These are phyloP conservation scores for Melanotus villosus DNA, from an alignment of 2,888 invertebrate species.

Conservation along the genomic window DNA sequence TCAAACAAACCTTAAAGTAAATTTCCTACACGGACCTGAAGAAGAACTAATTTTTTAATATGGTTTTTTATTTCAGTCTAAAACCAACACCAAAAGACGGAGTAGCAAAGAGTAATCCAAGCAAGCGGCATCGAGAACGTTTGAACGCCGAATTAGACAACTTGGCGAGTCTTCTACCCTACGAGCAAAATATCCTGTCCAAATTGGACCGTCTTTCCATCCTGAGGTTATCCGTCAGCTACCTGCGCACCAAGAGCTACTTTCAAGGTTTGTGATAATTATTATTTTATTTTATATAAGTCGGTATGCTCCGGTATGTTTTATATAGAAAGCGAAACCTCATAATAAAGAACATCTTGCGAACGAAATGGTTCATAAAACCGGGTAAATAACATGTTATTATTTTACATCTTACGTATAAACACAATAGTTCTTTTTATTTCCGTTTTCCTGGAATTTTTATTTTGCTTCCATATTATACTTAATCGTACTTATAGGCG, in stretches of 20 bases:
- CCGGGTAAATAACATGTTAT: too few relatives aligned
- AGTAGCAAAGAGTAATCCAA: conserved; percentile 97
- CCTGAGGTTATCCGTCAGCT: conserved; percentile 97
- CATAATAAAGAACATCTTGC: neutral
- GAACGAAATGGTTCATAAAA: neutral
- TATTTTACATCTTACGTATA: too few relatives aligned
- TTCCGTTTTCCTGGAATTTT: too few relatives aligned
- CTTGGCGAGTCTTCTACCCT: conserved; percentile 93
- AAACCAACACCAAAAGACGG: conserved; percentile 96
- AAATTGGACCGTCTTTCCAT: conserved; percentile 99
- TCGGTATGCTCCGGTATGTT: neutral
- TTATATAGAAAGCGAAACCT: neutral
- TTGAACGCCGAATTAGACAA: conserved; percentile 99
- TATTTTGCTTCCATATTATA: too few relatives aligned
- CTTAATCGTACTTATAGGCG: too few relatives aligned
- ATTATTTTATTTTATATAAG: neutral
- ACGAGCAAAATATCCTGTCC: conserved; percentile 97
- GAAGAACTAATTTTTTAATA: too few relatives aligned
- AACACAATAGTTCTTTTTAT: too few relatives aligned
- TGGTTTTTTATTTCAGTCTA: conserved; percentile 82
- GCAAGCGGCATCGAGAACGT: conserved; percentile 97
- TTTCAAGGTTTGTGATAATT: conserved; percentile 89
- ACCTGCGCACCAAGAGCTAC: conserved; percentile 98
- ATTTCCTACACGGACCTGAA: too few relatives aligned
- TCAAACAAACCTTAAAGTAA: too few relatives aligned